Evolutionary conservation across 2,797 vertebrate genomes (phyloP).

Genomic region (Zenarchopterus dispar): DNA sequence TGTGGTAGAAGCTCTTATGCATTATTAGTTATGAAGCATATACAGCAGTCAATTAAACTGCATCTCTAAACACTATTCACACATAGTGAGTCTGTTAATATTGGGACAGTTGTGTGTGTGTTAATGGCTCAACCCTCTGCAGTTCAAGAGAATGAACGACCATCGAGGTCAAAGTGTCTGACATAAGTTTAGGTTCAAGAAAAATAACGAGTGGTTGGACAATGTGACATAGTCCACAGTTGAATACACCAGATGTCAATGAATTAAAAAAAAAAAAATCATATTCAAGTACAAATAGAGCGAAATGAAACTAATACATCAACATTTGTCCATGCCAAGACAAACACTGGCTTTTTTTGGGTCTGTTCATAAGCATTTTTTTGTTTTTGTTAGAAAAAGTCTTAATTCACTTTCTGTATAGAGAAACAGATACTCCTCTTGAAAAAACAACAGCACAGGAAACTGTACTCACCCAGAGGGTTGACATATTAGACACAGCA

Average conservation of each 20-base stretch:
- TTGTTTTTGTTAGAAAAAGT: too few relatives aligned
- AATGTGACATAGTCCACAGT: too few relatives aligned
- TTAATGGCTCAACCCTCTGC: neutral
- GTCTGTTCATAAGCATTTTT: slow-evolving; percentile 5
- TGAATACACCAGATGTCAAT: too few relatives aligned
- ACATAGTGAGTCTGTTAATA: neutral
- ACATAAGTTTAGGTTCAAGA: neutral
- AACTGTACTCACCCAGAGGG: neutral
- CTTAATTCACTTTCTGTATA: slow-evolving; percentile 1
- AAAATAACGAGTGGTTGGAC: neutral
- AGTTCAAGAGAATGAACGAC: slow-evolving; percentile 42
- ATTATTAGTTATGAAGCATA: slow-evolving; percentile 9
- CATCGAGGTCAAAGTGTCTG: too few relatives aligned
- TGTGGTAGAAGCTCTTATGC: neutral
- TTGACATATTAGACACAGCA: neutral
- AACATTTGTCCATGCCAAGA: neutral
- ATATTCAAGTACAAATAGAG: too few relatives aligned
- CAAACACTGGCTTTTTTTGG: slow-evolving; percentile 28
- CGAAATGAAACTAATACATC: too few relatives aligned
- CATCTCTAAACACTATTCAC: neutral
- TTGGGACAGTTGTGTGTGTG: neutral
- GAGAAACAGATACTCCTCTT: slow-evolving; percentile 6
- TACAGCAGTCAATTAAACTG: slow-evolving; percentile 7
- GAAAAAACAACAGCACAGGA: neutral
- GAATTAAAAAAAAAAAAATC: too few relatives aligned